These are phyloP conservation scores for Hyles lineata DNA, from an alignment of 2,888 invertebrate species.

Conservation along the genomic window DNA sequence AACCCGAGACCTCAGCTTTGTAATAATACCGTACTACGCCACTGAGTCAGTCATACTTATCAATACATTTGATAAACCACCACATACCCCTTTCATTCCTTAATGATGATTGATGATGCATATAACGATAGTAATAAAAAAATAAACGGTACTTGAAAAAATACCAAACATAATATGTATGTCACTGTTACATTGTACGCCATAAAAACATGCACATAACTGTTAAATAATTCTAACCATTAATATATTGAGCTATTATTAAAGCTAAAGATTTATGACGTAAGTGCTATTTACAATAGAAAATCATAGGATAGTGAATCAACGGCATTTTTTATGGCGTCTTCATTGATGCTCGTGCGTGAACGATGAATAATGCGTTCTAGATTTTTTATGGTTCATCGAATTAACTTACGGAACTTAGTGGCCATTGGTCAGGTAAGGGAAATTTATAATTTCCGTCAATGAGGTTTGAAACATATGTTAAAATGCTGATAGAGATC, in stretches of 20 bases:
- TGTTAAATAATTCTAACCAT: not conserved
- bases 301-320: not conserved
- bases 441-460: too few species aligned
- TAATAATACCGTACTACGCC: too few species aligned
- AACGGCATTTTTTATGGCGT: not conserved
- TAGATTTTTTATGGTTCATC: not conserved
- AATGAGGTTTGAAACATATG: too few species aligned
- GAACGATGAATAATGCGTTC: not conserved
- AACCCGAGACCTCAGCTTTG: too few species aligned
- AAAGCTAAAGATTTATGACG: not conserved
- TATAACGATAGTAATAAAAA: too few species aligned
- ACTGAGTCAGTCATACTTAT: too few species aligned
- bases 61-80: too few species aligned
- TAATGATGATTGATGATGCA: too few species aligned
- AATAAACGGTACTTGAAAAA: not conserved
- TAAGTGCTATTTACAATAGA: not conserved
- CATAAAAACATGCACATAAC: not conserved
- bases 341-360: conserved; percentile 3
- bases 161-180: not conserved
- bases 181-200: not conserved
- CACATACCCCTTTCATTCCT: too few species aligned
- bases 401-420: not conserved
- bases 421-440: not conserved
- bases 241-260: conserved; percentile 2
- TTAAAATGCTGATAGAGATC: too few species aligned